Conservation (phyloP, 1,140 invertebrate species). For the Atta texana region DNA sequence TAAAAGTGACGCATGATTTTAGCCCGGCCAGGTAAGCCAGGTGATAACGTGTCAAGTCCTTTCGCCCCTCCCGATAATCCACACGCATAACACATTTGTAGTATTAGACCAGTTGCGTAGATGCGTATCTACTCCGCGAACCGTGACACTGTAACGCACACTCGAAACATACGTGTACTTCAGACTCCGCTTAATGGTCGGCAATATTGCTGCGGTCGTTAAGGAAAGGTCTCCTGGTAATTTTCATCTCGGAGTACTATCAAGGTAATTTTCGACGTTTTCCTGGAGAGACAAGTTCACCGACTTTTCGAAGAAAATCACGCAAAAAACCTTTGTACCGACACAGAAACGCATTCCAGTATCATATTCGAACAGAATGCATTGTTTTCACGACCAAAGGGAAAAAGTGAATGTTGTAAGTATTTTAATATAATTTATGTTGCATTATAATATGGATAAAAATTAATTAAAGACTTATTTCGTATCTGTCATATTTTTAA, state of each 20-base stretch:
- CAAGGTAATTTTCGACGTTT: constrained; percentile 62
- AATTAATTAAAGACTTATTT: neutral
- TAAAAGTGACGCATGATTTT: constrained; percentile 52
- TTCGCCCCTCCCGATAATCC: constrained; percentile 69
- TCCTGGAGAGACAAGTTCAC: constrained; percentile 26
- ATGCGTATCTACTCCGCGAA: constrained; percentile 80
- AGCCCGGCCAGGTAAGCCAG: constrained; percentile 69
- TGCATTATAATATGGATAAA: neutral
- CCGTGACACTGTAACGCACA: constrained; percentile 80
- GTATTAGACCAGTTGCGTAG: constrained; percentile 81
- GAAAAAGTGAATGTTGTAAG: neutral
- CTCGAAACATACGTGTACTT: constrained; percentile 74
- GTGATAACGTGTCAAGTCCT: constrained; percentile 78
- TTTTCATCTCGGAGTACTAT: constrained; percentile 56
- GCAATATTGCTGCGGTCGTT: constrained; percentile 65
- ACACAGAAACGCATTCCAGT: neutral
- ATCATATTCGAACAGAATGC: neutral
- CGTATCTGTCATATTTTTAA: neutral
- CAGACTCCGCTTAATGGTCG: constrained; percentile 70
- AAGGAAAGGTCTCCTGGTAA: constrained; percentile 60
- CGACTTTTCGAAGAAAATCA: constrained; percentile 36
- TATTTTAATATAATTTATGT: neutral
- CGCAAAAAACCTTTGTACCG: neutral
- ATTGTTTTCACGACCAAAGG: neutral
- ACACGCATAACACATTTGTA: constrained; percentile 73